Conservation (phyloP, 2,797 vertebrate species). For the Busarellus nigricollis region DNA sequence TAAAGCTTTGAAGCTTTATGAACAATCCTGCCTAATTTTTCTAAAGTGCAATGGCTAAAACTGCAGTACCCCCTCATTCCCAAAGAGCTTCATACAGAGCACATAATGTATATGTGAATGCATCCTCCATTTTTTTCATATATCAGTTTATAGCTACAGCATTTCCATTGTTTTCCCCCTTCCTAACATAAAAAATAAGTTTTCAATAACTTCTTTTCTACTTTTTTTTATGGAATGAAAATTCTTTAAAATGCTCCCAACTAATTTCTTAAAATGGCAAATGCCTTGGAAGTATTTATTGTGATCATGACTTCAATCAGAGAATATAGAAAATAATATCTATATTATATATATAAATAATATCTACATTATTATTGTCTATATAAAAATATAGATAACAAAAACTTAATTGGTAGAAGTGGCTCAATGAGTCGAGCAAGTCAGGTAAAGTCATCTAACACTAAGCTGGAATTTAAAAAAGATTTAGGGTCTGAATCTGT, state of each 20-base stretch:
- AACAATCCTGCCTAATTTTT: background rate
- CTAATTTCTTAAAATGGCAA: background rate
- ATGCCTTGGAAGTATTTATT: background rate
- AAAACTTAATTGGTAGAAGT: background rate
- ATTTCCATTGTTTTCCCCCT: background rate
- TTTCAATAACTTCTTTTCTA: background rate
- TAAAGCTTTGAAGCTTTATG: background rate
- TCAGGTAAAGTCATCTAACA: background rate
- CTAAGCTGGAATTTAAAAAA: background rate
- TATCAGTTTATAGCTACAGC: background rate
- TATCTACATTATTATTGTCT: background rate
- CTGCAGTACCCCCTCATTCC: background rate
- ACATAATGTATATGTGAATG: background rate
- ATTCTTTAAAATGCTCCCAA: background rate
- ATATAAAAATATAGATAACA: background rate
- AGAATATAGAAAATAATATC: background rate
- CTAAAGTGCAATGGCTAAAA: background rate
- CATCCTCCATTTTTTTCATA: background rate
- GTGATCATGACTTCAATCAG: background rate
- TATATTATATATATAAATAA: background rate
- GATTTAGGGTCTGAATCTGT: background rate
- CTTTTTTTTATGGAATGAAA: background rate
- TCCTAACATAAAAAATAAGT: background rate
- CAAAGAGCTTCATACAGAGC: background rate
- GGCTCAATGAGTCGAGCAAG: background rate